Conservation (phyloP, 2,113 vertebrate genomes). For the Vulpes ferrilata region DNA sequence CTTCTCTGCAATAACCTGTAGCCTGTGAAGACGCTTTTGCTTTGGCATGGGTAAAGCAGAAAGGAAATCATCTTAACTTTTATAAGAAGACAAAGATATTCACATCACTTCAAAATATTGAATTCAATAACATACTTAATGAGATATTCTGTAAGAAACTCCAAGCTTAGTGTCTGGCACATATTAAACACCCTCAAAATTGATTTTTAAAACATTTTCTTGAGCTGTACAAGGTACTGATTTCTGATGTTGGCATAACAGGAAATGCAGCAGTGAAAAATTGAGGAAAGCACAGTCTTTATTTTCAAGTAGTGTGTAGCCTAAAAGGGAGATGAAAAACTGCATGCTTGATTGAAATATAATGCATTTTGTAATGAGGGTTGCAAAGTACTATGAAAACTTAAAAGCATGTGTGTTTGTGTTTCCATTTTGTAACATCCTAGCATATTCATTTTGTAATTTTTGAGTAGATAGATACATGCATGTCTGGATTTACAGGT, state of each 20-base stretch:
- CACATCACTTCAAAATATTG: background rate
- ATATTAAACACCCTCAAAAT: background rate
- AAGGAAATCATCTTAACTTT: background rate
- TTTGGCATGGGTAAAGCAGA: background rate
- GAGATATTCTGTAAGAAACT: background rate
- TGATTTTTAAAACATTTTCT: background rate
- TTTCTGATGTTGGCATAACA: background rate
- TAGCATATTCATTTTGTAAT: background rate
- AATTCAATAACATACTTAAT: background rate
- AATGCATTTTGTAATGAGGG: background rate
- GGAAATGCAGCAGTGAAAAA: background rate
- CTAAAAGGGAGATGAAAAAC: background rate
- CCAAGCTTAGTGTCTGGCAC: background rate
- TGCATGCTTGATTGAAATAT: background rate
- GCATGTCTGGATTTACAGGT: background rate
- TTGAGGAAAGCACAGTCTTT: background rate
- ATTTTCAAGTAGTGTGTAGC: conserved; percentile 6
- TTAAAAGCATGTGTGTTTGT: background rate
- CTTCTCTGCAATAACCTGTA: background rate
- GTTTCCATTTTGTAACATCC: background rate
- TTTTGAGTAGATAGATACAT: background rate
- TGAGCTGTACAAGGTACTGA: background rate
- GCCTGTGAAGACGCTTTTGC: background rate
- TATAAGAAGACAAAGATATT: background rate
- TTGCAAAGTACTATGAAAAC: background rate